phyloP scores from a whole-genome alignment of 2,888 invertebrate species.

The Diplazon laetatorius region DNA sequence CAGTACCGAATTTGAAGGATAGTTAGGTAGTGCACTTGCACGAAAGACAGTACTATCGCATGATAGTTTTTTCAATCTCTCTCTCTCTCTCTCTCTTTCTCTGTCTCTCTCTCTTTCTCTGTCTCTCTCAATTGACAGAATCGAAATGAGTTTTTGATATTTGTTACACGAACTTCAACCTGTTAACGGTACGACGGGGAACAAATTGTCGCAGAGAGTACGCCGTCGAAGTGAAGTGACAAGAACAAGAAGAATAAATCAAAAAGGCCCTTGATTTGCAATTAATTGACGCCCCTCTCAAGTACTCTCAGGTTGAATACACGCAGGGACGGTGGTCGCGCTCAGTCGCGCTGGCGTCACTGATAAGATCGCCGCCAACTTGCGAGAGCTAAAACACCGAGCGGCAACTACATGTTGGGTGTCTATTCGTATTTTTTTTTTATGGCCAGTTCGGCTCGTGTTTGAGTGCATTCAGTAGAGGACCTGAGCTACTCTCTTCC shows the following conservation, averaged over 20 bases:
- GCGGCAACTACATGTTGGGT: too few species aligned
- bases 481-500: too few species aligned
- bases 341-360: constrained; percentile 33
- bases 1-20: constrained; percentile 30
- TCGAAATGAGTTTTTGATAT: constrained; percentile 20
- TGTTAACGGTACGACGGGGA: neutral
- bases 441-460: too few species aligned
- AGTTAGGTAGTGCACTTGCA: constrained; percentile 46
- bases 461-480: too few species aligned
- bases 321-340: constrained; percentile 44
- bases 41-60: constrained; percentile 57
- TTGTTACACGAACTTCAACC: constrained; percentile 10
- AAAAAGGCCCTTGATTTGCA: constrained; percentile 48
- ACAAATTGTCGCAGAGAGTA: neutral
- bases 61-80: constrained; percentile 46
- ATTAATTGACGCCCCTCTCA: constrained; percentile 66
- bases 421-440: too few species aligned
- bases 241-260: constrained; percentile 28
- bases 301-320: constrained; percentile 64
- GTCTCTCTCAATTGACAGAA: constrained; percentile 44
- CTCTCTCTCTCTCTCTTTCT: constrained; percentile 39
- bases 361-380: constrained; percentile 47
- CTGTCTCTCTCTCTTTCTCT: constrained; percentile 34
- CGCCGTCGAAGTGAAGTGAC: neutral
- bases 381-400: neutral